These are phyloP conservation scores for Hirtodrosophila alboralis DNA, from an alignment of 2,888 invertebrate species.

Conservation along the genomic window DNA sequence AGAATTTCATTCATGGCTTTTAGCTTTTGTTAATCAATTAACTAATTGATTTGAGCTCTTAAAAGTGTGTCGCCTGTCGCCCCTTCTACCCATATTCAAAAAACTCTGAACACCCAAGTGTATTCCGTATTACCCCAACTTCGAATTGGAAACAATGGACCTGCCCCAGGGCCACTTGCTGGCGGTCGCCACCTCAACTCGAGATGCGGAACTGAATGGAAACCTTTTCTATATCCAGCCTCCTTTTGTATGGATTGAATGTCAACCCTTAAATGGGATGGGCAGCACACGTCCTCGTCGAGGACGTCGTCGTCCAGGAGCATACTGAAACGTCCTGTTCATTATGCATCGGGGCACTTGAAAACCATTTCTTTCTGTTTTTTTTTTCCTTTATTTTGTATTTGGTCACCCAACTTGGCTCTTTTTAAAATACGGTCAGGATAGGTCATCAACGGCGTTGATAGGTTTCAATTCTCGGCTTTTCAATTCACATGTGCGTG, in stretches of 20 bases:
- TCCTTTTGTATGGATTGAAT: slow-evolving; percentile 56
- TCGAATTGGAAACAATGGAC: slow-evolving; percentile 39
- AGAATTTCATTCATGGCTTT: slow-evolving; percentile 14
- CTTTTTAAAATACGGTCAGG: slow-evolving; percentile 35
- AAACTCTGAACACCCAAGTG: background rate
- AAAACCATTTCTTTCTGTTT: slow-evolving; percentile 74
- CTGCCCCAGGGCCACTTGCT: slow-evolving; percentile 57
- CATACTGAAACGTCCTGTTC: slow-evolving; percentile 59
- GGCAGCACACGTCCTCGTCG: slow-evolving; percentile 61
- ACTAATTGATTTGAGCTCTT: slow-evolving; percentile 79
- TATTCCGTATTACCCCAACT: background rate
- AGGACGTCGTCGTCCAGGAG: slow-evolving; percentile 55
- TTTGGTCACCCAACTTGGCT: slow-evolving; percentile 45
- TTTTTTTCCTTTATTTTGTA: slow-evolving; percentile 28
- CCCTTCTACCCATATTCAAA: slow-evolving; percentile 23
- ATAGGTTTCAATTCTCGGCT: slow-evolving; percentile 48
- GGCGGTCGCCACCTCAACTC: slow-evolving; percentile 68
- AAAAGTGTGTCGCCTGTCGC: slow-evolving; percentile 65
- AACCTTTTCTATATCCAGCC: slow-evolving; percentile 43
- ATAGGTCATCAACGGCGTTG: slow-evolving; percentile 36
- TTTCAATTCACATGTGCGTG: slow-evolving; percentile 62
- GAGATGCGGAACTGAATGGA: slow-evolving; percentile 40
- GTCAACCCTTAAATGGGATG: slow-evolving; percentile 66
- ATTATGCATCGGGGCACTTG: slow-evolving; percentile 70
- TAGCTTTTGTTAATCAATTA: slow-evolving; percentile 77